These are phyloP conservation scores for Leptinotarsa texana DNA, from an alignment of 1,140 invertebrate genomes.

Conservation along the genomic window DNA sequence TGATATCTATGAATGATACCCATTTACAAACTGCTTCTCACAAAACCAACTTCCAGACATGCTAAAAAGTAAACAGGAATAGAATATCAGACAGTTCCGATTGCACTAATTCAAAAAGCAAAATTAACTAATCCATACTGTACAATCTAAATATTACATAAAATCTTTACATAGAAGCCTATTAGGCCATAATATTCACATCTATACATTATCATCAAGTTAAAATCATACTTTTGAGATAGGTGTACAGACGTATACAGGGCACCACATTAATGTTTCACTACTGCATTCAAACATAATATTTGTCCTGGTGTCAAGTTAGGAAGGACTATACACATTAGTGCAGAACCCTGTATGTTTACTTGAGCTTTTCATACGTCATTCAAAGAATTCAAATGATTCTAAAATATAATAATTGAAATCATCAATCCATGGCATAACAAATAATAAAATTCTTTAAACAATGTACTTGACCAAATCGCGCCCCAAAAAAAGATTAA, in stretches of 20 bases:
- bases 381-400: neutral
- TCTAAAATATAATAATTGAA: neutral
- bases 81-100: constrained; percentile 29
- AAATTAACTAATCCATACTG: constrained; percentile 34
- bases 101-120: constrained; percentile 16
- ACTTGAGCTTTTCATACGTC: neutral
- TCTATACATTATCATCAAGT: constrained; percentile 46
- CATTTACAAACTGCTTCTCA: neutral
- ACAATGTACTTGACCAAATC: constrained; percentile 2
- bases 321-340: too few species aligned
- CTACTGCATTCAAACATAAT: too few species aligned
- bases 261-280: neutral
- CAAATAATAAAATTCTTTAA: neutral
- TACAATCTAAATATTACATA: constrained; percentile 45
- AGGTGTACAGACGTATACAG: constrained; percentile 17
- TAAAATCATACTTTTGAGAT: constrained; percentile 9
- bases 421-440: neutral
- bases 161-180: constrained; percentile 40
- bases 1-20: constrained; percentile 3
- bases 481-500: neutral
- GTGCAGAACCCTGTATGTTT: too few species aligned
- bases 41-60: neutral
- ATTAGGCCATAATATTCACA: constrained; percentile 47
- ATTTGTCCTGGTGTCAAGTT: too few species aligned
- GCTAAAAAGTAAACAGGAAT: constrained; percentile 28